Conservation (phyloP, 2,797 vertebrate species). For the Spatula clypeata region DNA sequence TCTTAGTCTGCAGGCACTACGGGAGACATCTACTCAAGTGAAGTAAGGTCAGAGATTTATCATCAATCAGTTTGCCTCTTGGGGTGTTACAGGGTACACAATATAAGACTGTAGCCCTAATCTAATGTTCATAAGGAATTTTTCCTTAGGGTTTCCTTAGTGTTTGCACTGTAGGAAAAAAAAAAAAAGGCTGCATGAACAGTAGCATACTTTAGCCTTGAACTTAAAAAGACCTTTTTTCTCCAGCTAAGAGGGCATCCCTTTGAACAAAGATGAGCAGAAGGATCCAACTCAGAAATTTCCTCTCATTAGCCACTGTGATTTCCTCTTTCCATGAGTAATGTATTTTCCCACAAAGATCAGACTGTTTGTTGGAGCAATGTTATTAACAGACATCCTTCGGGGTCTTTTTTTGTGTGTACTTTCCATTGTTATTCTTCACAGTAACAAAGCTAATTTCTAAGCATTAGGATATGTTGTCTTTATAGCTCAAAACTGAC, state of each 20-base stretch:
- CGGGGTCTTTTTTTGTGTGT: neutral
- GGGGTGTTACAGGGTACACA: neutral
- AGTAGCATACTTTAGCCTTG: slow-evolving; percentile 17
- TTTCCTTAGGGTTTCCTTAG: neutral
- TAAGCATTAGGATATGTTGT: neutral
- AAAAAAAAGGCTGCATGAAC: neutral
- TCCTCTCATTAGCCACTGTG: slow-evolving; percentile 18
- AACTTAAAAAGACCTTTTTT: slow-evolving; percentile 11
- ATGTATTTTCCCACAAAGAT: slow-evolving; percentile 4
- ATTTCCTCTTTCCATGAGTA: slow-evolving; percentile 44
- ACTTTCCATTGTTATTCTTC: neutral
- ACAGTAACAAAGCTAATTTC: slow-evolving; percentile 11
- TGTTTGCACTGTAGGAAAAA: neutral
- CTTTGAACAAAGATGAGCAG: slow-evolving; percentile 25
- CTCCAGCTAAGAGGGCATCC: neutral
- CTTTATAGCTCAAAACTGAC: neutral
- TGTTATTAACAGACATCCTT: slow-evolving; percentile 15
- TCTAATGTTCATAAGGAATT: neutral
- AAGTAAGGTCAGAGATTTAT: neutral
- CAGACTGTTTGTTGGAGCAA: slow-evolving; percentile 10
- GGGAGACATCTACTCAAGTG: neutral
- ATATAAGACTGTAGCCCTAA: neutral
- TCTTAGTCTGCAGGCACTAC: neutral
- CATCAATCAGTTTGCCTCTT: neutral
- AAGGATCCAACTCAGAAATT: neutral